phyloP scores from a whole-genome alignment of 1,140 invertebrate genomes.

The Chrysopa pallens region DNA sequence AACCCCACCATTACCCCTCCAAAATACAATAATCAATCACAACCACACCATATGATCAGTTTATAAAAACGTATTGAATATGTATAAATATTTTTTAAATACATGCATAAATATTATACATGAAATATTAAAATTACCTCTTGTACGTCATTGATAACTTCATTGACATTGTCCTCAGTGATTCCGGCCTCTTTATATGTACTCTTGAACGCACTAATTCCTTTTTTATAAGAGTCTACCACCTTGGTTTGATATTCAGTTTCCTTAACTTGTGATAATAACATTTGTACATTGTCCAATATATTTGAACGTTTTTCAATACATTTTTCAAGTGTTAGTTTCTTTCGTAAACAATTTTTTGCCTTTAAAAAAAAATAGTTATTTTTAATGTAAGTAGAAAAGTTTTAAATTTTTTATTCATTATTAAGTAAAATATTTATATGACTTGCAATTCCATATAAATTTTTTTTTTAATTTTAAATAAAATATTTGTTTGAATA shows the following conservation, averaged over 20 bases:
- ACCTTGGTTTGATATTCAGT: neutral
- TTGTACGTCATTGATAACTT: neutral
- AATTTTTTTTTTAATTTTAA: neutral
- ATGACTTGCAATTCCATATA: neutral
- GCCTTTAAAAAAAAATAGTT: neutral
- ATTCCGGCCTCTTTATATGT: neutral
- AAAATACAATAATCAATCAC: no score
- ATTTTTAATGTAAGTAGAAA: neutral
- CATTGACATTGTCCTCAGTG: neutral
- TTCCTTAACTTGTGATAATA: neutral
- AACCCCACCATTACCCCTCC: no score
- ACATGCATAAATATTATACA: neutral
- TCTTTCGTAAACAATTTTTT: neutral
- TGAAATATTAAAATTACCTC: neutral
- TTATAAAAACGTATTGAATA: neutral
- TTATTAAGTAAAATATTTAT: neutral
- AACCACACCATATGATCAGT: neutral
- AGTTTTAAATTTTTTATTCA: neutral
- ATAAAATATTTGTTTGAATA: neutral
- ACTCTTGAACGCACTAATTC: neutral
- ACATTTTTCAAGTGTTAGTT: neutral
- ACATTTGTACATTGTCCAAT: neutral
- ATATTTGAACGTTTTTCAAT: neutral
- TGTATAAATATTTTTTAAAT: neutral
- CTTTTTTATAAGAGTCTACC: neutral